A percentile compares a stretch with the other conserved stretches of the same genome.
Evolutionary conservation across 2,888 invertebrate species (phyloP).

Genomic region (Pollenia angustigena): DNA sequence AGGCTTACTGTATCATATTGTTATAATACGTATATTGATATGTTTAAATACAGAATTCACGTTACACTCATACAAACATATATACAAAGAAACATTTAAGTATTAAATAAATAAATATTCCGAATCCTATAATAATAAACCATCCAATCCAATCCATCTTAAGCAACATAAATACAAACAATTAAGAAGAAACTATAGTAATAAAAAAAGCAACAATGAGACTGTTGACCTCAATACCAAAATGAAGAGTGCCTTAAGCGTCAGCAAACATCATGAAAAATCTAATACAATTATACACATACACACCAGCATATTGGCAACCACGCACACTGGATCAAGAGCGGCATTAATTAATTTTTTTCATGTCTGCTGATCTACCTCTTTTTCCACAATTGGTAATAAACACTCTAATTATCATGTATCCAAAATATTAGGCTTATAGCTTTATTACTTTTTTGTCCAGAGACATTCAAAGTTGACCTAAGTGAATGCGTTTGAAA

Average conservation of each 20-base stretch:
- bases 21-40: slow-evolving; percentile 38
- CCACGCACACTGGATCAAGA: no score
- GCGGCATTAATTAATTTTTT: no score
- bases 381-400: no score
- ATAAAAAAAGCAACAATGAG: slow-evolving; percentile 70
- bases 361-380: no score
- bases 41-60: slow-evolving; percentile 26
- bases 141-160: slow-evolving; percentile 64
- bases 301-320: slow-evolving; percentile 30
- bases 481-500: no score
- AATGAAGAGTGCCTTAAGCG: slow-evolving; percentile 68
- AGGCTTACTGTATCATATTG: slow-evolving; percentile 30
- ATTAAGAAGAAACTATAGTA: slow-evolving; percentile 45
- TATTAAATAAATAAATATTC: no score
- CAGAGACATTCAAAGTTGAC: no score
- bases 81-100: no score
- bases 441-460: no score
- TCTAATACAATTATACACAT: slow-evolving; percentile 3
- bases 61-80: neutral
- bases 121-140: slow-evolving; percentile 32
- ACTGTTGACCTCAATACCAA: slow-evolving; percentile 70
- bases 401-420: no score
- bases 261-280: slow-evolving; percentile 61
- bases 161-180: slow-evolving; percentile 66
- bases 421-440: no score